phyloP scores from a whole-genome alignment of 2,888 invertebrate species.

The Megaustenia siamemsis region DNA sequence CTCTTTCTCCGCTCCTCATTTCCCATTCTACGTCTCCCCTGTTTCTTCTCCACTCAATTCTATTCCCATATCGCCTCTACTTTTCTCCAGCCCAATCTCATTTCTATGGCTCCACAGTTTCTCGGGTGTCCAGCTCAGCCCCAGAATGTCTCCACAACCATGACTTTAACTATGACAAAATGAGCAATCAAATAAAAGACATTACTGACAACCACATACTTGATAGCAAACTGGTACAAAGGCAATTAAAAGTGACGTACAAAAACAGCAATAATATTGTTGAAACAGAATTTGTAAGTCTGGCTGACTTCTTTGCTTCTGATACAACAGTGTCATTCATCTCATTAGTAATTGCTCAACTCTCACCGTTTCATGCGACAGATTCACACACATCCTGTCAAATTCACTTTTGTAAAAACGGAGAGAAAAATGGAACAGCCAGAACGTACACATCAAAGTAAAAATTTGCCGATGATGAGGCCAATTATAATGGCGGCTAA shows the following conservation, averaged over 20 bases:
- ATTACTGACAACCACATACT: not conserved
- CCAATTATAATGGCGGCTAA: constrained; percentile 71
- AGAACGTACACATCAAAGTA: constrained; percentile 69
- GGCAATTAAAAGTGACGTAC: not conserved
- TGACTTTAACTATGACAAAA: too few species aligned
- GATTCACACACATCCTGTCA: not conserved
- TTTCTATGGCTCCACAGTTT: too few species aligned
- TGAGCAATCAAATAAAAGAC: not conserved
- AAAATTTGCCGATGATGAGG: constrained; percentile 70
- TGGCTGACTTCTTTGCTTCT: not conserved
- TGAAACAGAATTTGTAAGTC: not conserved
- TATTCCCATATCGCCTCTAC: not conserved
- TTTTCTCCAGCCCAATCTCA: too few species aligned
- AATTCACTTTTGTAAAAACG: not conserved
- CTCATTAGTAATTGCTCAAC: not conserved
- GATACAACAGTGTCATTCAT: not conserved
- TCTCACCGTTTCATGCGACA: not conserved
- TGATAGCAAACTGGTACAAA: not conserved
- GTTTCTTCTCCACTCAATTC: too few species aligned
- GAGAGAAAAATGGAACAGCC: not conserved
- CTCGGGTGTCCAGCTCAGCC: too few species aligned
- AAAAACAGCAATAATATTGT: not conserved
- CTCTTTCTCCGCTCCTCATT: not conserved
- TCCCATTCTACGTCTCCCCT: not conserved
- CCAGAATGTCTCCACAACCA: too few species aligned